Conservation (phyloP, 2,888 invertebrate genomes). For the Orthosia cruda region DNA sequence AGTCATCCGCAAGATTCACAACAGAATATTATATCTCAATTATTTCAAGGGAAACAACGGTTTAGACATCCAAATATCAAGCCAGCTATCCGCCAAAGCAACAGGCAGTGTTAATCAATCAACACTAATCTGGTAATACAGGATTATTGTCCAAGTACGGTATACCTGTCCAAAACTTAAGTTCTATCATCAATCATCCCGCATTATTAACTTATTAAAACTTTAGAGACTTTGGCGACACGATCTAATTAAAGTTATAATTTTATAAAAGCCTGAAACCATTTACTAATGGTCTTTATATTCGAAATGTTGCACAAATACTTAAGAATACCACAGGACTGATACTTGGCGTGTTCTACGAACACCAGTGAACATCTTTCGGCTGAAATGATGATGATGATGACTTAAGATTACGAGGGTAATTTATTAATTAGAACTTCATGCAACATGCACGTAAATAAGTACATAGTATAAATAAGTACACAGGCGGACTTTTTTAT, state of each 20-base stretch:
- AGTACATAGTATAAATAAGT: no score
- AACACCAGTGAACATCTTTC: no score
- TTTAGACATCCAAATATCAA: not conserved
- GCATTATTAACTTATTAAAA: conserved; percentile 38
- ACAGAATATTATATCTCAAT: not conserved
- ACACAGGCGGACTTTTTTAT: no score
- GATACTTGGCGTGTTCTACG: no score
- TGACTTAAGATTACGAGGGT: no score
- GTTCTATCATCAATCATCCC: conserved; percentile 40
- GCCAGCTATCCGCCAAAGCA: not conserved
- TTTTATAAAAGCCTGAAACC: not conserved
- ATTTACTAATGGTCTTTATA: not conserved
- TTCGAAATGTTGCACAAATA: not conserved
- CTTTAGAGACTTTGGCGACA: conserved; percentile 17
- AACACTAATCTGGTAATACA: conserved; percentile 16
- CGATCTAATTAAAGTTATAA: conserved; percentile 11
- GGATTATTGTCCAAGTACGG: conserved; percentile 23
- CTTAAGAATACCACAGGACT: no score
- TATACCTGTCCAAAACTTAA: conserved; percentile 36
- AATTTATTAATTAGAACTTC: no score
- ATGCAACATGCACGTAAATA: no score
- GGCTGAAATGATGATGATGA: no score
- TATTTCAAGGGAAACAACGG: not conserved
- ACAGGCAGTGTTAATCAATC: conserved; percentile 42
- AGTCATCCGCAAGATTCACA: not conserved